Evolutionary conservation across 2,888 invertebrate species (phyloP).

Genomic region (Mimas tiliae): DNA sequence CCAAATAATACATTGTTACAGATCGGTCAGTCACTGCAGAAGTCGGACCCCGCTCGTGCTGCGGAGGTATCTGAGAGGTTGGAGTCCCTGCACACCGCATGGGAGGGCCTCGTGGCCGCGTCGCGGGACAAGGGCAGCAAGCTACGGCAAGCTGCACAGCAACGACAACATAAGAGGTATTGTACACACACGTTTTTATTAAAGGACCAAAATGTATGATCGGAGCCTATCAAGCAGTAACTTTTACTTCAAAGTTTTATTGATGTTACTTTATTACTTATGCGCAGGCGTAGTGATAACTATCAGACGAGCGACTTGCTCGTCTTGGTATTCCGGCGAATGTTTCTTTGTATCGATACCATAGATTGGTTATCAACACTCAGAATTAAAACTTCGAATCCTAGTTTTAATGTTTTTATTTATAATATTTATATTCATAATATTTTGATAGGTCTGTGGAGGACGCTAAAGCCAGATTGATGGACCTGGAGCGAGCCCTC

Average conservation of each 20-base stretch:
- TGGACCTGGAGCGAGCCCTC: constrained; percentile 92
- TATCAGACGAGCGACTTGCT: no score
- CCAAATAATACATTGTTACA: constrained; percentile 37
- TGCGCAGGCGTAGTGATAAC: no score
- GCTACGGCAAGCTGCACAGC: constrained; percentile 94
- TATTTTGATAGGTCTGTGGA: constrained; percentile 88
- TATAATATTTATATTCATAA: no score
- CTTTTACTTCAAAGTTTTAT: no score
- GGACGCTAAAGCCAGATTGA: constrained; percentile 93
- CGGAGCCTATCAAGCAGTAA: no score
- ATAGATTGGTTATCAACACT: no score
- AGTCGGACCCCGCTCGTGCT: constrained; percentile 82
- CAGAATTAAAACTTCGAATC: no score
- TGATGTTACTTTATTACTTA: no score
- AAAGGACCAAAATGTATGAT: not conserved
- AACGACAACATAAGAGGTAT: constrained; percentile 86
- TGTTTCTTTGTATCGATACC: no score
- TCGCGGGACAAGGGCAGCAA: constrained; percentile 91
- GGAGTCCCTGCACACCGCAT: constrained; percentile 91
- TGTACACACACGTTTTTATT: not conserved
- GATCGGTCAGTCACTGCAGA: constrained; percentile 76
- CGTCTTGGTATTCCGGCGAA: no score
- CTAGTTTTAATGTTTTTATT: no score
- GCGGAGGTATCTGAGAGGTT: constrained; percentile 93
- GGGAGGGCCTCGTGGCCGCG: constrained; percentile 92